Evolutionary conservation across 2,888 invertebrate genomes (phyloP), one percentile per base, ranked within the genome.

Genomic region (Ferdinandea cuprea): DNA sequence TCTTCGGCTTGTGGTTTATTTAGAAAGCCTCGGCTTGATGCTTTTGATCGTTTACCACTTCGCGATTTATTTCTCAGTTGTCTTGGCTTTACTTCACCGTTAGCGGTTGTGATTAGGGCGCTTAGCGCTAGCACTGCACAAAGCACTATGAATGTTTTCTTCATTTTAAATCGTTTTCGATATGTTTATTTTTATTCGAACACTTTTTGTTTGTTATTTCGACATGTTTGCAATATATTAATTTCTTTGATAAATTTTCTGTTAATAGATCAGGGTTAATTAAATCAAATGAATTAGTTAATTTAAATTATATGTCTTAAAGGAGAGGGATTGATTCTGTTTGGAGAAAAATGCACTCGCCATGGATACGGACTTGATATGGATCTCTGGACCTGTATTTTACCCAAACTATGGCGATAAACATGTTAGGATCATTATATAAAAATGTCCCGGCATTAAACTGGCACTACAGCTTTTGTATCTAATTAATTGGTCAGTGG

Each of bases 1-100:
- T 87, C 87, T 63, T 87, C 87, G 0, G 87, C 86, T 61, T 88
- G 88, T 9, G 87, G 87, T 28, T 86, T 86, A 17, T 88, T 86
- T n/a, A 72, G 21, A 35, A 78, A 77, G 44, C 9, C 42, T 13
- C 42, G 66, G 11, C 32, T 21, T 9, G 42, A 28, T 2, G 52
- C 19, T 30, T 17, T 63, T 63, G 48, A 66, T 11, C 61, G 56
- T 13, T 77, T 81, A 7, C 8, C 17, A 40, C 19, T 7, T 11
- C 58, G 56, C 0, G 42, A 15, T 17, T 63, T 83, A 52, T 35
- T 68, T 42, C 61, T n/a, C n/a, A 6, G 13, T 44, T 9, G 48
- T 63, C 6, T 68, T 0, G 66, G 30, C 19, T 68, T 63, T 0
- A 28, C 17, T 44, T 56, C 68, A 44, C 68, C 63, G n/a, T 61